Evolutionary conservation across 2,888 invertebrate genomes (phyloP).

Genomic region (Belgica antarctica): DNA sequence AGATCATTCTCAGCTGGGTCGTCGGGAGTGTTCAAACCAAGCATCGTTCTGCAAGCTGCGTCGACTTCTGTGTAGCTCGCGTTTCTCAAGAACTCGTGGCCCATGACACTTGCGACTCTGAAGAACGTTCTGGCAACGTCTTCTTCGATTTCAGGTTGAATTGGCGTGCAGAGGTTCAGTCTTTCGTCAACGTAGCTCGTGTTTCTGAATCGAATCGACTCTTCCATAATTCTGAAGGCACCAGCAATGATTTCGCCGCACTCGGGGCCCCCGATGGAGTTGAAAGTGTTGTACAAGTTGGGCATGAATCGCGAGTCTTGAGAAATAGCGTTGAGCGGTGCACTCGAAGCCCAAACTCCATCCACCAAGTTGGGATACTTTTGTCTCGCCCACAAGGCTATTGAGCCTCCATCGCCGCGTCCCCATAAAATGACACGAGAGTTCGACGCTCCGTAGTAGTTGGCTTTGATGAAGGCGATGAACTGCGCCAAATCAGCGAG

Average conservation of each 20-base stretch:
- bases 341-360: conserved; percentile 45
- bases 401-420: conserved; percentile 35
- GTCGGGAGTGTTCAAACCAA: conserved; percentile 1
- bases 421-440: conserved; percentile 44
- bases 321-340: conserved; percentile 25
- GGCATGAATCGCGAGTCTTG: conserved; percentile 24
- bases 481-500: conserved; percentile 43
- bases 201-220: neutral
- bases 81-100: neutral
- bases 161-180: neutral
- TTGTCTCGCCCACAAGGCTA: conserved; percentile 42
- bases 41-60: conserved; percentile 30
- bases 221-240: conserved; percentile 18
- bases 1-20: conserved; percentile 19
- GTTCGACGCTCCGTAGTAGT: conserved; percentile 11
- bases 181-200: conserved; percentile 17
- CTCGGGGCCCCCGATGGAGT: conserved; percentile 33
- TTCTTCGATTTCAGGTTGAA: conserved; percentile 6
- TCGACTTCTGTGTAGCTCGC: conserved; percentile 28
- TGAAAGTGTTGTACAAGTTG: conserved; percentile 19
- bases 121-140: conserved; percentile 17
- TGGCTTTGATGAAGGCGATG: conserved; percentile 26
- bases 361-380: conserved; percentile 44
- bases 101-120: conserved; percentile 20
- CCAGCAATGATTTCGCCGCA: neutral